Base-by-base conservation (phyloP, 2,113 vertebrate species). In the Struthio camelus region DNA sequence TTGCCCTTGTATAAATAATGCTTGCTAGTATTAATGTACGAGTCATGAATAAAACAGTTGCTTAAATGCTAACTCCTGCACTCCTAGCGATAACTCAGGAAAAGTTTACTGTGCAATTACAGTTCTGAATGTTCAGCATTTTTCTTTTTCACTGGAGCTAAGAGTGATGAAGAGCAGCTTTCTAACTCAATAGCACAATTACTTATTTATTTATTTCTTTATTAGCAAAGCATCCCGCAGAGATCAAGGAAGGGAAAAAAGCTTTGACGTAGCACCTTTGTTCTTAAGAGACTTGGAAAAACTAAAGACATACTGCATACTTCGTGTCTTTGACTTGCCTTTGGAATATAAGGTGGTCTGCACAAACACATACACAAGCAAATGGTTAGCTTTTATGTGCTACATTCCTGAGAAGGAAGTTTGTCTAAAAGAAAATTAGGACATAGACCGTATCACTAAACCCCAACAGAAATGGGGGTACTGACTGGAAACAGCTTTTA, bases 1-100 rank as follows among this genome's bases (percentile, higher is more conserved):
- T 27, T 92, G 71, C 25, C 9, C 34, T 78, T 85, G 32, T 66
- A 67, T 80, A 80, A 87, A 73, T 90, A 83, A 85, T n/a, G 40
- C 66, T 85, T 91, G 18, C 16, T 66, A 66, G 36, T 70, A 67
- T 67, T 92, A 83, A 91, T n/a, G 54, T 36, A 20, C 36, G 54
- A 95, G 71, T 86, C 54, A 84, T 59, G 64, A 92, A 51, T 30
- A 80, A 88, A 96, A 62, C 0, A 0, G 66, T 59, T 67, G 24
- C 77, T 75, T 82, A 87, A 89, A 87, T 79, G 51, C 73, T 87
- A 38, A 56, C n/a, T 92, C 76, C 67, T 92, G 80, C 59, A 62
- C 20, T 90, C 30, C 54, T 80, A 1, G 2, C 71, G 86, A 84
- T 92, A 93, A 89, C 70, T 82, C 42, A 76, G 51, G 42, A 42